These are phyloP conservation scores for Chanos chanos DNA, from an alignment of 2,797 vertebrate species.

Conservation along the genomic window DNA sequence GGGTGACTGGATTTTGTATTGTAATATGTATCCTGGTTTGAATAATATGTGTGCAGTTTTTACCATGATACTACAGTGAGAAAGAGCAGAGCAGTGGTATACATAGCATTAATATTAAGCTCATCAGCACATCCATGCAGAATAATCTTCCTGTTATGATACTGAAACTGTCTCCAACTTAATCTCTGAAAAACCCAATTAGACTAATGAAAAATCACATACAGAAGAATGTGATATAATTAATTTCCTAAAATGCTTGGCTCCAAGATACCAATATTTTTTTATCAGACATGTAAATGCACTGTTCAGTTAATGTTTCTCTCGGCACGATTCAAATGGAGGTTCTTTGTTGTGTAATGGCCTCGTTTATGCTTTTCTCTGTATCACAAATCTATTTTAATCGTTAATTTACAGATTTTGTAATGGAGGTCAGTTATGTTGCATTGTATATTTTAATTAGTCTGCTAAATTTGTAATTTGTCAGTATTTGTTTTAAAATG, in stretches of 20 bases:
- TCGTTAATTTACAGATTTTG: too few relatives aligned
- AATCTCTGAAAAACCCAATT: constrained; percentile 20
- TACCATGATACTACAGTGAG: background rate
- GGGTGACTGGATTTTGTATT: background rate
- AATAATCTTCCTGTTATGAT: constrained; percentile 15
- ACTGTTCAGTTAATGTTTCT: background rate
- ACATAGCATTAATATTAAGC: constrained; percentile 3
- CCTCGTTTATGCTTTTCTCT: too few relatives aligned
- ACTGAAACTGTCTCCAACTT: constrained; percentile 12
- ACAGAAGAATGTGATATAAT: background rate
- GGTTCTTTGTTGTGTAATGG: too few relatives aligned
- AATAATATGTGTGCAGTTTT: background rate
- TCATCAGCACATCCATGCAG: background rate
- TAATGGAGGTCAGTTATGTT: too few relatives aligned
- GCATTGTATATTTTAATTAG: too few relatives aligned
- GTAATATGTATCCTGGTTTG: background rate
- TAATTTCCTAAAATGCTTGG: too few relatives aligned
- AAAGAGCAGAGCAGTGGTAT: background rate
- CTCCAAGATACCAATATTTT: too few relatives aligned
- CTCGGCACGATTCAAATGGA: background rate
- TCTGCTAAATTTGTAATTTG: too few relatives aligned
- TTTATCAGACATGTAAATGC: too few relatives aligned
- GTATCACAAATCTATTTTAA: too few relatives aligned
- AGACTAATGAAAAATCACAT: background rate
- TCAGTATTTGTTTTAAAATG: too few relatives aligned